Evolutionary conservation across 2,888 invertebrate species (phyloP).

Genomic region (Empis stercorea): DNA sequence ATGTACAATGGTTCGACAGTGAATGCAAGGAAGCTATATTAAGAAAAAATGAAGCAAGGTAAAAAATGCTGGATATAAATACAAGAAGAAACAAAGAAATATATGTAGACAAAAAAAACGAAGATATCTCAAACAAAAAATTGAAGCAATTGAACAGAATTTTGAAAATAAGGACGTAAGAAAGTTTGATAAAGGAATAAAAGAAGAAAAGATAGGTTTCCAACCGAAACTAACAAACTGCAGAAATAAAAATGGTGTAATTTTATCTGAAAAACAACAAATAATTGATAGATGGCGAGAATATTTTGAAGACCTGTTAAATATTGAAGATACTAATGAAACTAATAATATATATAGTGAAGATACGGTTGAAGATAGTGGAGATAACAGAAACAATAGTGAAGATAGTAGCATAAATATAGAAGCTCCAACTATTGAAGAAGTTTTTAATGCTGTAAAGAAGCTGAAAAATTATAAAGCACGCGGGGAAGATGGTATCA

Average conservation of each 20-base stretch:
- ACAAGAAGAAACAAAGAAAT: background rate
- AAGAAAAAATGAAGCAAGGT: background rate
- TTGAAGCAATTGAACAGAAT: background rate
- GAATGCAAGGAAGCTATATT: background rate
- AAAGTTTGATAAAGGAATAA: background rate
- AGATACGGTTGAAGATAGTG: too few relatives aligned
- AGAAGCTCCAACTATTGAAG: background rate
- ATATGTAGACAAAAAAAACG: background rate
- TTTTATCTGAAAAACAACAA: background rate
- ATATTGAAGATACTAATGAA: too few relatives aligned
- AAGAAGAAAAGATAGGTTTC: background rate
- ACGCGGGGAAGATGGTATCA: background rate
- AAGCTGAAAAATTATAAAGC: background rate
- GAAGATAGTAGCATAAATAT: background rate
- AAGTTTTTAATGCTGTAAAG: background rate
- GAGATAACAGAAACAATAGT: background rate
- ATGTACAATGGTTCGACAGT: background rate
- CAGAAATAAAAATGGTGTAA: background rate
- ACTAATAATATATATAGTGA: too few relatives aligned
- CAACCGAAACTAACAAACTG: background rate
- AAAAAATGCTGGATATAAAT: background rate
- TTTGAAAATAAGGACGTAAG: background rate
- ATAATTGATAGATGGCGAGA: background rate
- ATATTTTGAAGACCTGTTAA: background rate
- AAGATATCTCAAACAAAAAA: background rate